These are phyloP conservation scores for Furnarius figulus DNA, from an alignment of 2,113 vertebrate species.

Conservation along the genomic window DNA sequence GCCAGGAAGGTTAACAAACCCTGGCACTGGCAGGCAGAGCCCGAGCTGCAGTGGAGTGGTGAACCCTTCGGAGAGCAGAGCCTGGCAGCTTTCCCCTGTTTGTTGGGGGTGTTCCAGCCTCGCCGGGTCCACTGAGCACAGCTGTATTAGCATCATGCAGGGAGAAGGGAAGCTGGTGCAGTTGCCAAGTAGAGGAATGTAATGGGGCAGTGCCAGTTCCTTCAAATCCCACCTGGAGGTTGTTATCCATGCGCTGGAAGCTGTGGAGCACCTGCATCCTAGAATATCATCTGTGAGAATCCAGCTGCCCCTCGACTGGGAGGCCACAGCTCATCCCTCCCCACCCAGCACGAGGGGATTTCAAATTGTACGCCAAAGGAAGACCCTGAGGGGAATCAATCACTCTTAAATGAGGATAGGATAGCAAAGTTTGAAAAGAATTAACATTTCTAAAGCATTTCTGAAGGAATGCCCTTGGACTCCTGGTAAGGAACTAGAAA, in stretches of 20 bases:
- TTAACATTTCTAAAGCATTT: neutral
- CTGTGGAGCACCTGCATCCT: neutral
- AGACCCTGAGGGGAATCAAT: neutral
- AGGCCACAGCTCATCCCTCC: neutral
- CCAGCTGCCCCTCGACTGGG: neutral
- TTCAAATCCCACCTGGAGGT: conserved; percentile 1
- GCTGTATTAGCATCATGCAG: neutral
- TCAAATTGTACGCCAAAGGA: neutral
- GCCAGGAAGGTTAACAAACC: neutral
- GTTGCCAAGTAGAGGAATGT: neutral
- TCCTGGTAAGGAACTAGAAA: conserved; percentile 45
- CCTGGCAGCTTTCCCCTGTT: neutral
- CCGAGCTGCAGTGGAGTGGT: neutral
- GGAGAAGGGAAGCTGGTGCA: neutral
- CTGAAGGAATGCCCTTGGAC: conserved; percentile 38
- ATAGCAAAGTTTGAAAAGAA: neutral
- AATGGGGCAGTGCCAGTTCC: conserved; percentile 2
- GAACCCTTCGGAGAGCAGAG: neutral
- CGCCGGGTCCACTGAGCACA: neutral
- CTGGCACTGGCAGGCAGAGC: neutral
- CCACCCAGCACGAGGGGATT: fast-evolving
- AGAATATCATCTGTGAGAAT: neutral
- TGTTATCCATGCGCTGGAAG: neutral
- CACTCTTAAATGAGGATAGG: neutral
- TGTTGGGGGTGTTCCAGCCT: neutral